Conservation (phyloP, 2,888 invertebrate genomes). For the Odontocolon sp. region DNA sequence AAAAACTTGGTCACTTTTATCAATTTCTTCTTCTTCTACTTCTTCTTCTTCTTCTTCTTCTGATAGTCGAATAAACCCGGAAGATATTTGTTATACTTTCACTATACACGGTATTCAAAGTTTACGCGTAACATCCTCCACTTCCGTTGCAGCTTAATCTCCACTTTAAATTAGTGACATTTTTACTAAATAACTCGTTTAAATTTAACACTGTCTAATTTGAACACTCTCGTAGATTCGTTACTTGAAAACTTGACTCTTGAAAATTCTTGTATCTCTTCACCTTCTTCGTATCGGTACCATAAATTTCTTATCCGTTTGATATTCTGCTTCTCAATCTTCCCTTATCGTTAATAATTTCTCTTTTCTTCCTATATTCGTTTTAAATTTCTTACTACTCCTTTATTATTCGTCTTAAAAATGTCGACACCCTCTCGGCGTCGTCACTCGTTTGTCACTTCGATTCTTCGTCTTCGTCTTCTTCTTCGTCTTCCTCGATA, state of each 20-base stretch:
- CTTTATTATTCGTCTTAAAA: constrained; percentile 9
- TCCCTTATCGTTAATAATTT: not conserved
- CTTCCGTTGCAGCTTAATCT: not conserved
- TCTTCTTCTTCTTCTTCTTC: too few species aligned
- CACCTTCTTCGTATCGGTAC: not conserved
- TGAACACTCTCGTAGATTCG: not conserved
- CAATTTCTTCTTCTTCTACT: too few species aligned
- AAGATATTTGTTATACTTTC: not conserved
- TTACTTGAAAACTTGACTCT: too few species aligned
- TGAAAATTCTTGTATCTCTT: not conserved
- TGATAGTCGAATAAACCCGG: not conserved
- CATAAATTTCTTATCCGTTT: not conserved
- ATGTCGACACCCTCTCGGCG: constrained; percentile 33
- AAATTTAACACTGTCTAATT: constrained; percentile 44
- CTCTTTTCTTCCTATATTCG: not conserved
- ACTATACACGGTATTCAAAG: not conserved
- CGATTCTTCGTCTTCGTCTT: constrained; percentile 41
- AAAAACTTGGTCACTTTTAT: too few species aligned
- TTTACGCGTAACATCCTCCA: constrained; percentile 3
- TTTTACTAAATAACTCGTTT: constrained; percentile 29
- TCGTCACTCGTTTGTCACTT: constrained; percentile 55
- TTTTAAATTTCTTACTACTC: not conserved
- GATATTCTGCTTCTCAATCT: not conserved
- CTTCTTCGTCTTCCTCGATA: constrained; percentile 4
- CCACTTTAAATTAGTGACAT: too few species aligned